Base-by-base conservation (phyloP, 1,140 invertebrate species). In the Streblospio benedicti region DNA sequence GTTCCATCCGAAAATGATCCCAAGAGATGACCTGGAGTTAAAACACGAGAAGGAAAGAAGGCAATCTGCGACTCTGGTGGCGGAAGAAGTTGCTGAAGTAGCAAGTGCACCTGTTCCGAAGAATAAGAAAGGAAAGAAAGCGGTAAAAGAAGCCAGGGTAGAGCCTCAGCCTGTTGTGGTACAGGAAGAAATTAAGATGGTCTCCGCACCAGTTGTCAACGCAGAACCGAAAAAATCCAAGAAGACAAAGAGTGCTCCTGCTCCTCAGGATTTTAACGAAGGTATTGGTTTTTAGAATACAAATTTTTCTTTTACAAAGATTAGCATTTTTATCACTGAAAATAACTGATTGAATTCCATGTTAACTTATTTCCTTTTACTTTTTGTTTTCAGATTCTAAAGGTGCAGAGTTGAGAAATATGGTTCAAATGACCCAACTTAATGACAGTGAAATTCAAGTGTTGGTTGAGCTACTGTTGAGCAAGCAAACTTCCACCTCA, bases 401-500 rank as follows among this genome's bases (percentile, higher is more conserved):
- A 49, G 56, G 66, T 66, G 47, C 66, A 56, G 76, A 87, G 44
- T 70, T 93, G 60, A 83, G 88, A 62, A 83, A 85, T 27, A 81
- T 88, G 4, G 83, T 93, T 12, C 84, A 86, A 63, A 85, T 86
- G 65, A 86, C 88, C 53, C 84, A 88, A 59, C 79, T 93, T 0
- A 89, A 87, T 63, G 86, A 88, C 59, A 85, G 83, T 45, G 91
- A 93, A 75, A 87, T 91, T 61, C 90, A 93, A 79, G 85, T 87
- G 61, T 80, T 93, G 12, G 92, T 92, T 68, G 90, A 93, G 73
- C 84, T 88, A 57, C 80, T 93, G 47, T 78, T 93, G 30, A 91
- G 92, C 75, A 91, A 90, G 70, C 87, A 89, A 72, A 84, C 88
- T 69, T 87, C 88, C 27, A 54, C 18, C 14, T 51, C 25, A 38